These are phyloP conservation scores for Chamaetylas fuelleborni DNA, from an alignment of 2,113 vertebrate species.

Conservation along the genomic window DNA sequence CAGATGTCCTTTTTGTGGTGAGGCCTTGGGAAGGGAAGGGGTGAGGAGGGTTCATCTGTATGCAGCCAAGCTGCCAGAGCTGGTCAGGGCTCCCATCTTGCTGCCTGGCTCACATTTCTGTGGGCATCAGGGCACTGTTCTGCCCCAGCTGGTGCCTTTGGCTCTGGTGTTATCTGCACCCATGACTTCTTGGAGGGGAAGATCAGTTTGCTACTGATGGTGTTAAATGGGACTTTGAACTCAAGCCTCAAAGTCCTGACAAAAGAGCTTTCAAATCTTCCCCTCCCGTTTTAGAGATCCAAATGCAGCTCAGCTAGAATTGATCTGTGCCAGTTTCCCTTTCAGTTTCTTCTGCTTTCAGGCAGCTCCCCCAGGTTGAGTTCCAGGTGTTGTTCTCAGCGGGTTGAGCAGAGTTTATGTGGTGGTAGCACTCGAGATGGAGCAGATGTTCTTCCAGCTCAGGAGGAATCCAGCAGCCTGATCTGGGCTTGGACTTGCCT, in stretches of 20 bases:
- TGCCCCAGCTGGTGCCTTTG: neutral
- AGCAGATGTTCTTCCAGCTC: neutral
- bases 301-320: neutral
- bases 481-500: conserved; percentile 9
- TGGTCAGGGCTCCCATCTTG: neutral
- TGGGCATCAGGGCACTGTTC: neutral
- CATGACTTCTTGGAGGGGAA: neutral
- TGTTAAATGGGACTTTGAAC: neutral
- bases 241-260: neutral
- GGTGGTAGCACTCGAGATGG: neutral
- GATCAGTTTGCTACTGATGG: neutral
- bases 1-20: neutral
- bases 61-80: neutral
- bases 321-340: neutral
- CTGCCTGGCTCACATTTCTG: neutral
- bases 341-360: neutral
- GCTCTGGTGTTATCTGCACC: neutral
- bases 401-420: neutral
- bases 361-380: neutral
- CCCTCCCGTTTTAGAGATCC: neutral
- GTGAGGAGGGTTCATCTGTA: neutral
- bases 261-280: neutral
- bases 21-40: neutral
- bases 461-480: neutral
- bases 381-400: neutral